Evolutionary conservation across 2,888 invertebrate genomes (phyloP).

Genomic region (Eupeodes luniger): DNA sequence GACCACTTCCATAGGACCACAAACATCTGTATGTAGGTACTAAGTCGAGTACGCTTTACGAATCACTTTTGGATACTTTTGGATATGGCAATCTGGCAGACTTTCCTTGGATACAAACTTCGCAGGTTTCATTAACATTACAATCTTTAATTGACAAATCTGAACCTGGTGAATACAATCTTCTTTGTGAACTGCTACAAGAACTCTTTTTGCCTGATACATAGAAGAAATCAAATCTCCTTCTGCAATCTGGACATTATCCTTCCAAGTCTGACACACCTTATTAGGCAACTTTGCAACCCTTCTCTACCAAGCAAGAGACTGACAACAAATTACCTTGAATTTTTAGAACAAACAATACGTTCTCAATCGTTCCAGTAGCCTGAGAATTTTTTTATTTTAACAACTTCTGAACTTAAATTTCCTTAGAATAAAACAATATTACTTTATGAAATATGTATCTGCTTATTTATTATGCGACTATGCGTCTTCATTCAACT

Average conservation of each 20-base stretch:
- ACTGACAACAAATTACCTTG: slow-evolving; percentile 3
- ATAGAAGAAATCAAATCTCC: neutral
- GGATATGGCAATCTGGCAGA: neutral
- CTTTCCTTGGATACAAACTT: neutral
- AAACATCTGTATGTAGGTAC: neutral
- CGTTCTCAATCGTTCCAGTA: neutral
- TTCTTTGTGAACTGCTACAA: neutral
- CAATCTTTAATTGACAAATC: too few relatives aligned
- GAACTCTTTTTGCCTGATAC: neutral
- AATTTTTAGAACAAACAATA: neutral
- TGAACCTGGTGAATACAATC: neutral
- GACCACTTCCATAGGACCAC: too few relatives aligned
- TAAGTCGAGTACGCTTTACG: neutral
- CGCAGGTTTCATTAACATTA: neutral
- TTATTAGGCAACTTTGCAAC: neutral
- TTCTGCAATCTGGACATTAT: neutral
- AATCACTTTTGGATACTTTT: neutral
- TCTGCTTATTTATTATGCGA: too few relatives aligned
- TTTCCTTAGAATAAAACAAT: too few relatives aligned
- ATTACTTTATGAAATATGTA: too few relatives aligned
- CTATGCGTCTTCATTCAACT: too few relatives aligned
- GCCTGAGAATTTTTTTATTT: neutral
- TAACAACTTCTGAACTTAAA: too few relatives aligned
- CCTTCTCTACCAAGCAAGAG: neutral
- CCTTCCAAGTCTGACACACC: neutral